Base-by-base conservation (phyloP, 2,113 vertebrate genomes). In the Isichthys henryi region DNA sequence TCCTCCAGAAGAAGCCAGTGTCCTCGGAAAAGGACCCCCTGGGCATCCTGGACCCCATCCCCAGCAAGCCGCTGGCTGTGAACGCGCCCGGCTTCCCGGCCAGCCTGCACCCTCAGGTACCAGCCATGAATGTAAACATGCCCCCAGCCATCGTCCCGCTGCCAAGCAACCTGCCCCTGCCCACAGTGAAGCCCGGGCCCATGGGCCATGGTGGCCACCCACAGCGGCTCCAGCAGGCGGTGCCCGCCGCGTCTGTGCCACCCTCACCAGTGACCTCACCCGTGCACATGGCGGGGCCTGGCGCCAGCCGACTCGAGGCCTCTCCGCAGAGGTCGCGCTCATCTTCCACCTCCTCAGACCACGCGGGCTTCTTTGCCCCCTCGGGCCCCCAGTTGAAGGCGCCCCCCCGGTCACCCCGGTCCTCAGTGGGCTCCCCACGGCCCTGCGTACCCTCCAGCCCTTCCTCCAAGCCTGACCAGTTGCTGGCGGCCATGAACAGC, bases 281-380 rank as follows among this genome's bases (percentile, higher is more conserved):
- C 3, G 97, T 98, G 90, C 98, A 98, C 92, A 96, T 97, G 95
- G 94, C 96, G 89, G 97, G 96, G 27, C 92, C 97, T 0, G 94
- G 94, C 89, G 94, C 96, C 10, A 96, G 91, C 56, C 96, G 97
- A 94, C 95, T 98, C 88, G 98, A 99, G 95, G 97, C 96, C 89
- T 99, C 98, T 46, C 98, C 98, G 92, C 98, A 99, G 96, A 97
- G 98, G 93, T 99, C 98, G 21, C 98, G 98, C 56, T 99, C 98
- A 91, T 99, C 98, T 94, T 99, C 98, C 96, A 98, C 98, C 31
- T 99, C 98, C 70, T 99, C 98, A 56, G 98, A 99, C 91, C 98
- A 99, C 52, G 97, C 98, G 35, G 97, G 96, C 94, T 99, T 99
- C 94, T 97, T 97, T 93, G 96, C 98, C 96, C 98, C 98, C 8